Evolutionary conservation across 92 coral and sea anemone genomes (phyloP).

Genomic region (Zoanthus sociatus): DNA sequence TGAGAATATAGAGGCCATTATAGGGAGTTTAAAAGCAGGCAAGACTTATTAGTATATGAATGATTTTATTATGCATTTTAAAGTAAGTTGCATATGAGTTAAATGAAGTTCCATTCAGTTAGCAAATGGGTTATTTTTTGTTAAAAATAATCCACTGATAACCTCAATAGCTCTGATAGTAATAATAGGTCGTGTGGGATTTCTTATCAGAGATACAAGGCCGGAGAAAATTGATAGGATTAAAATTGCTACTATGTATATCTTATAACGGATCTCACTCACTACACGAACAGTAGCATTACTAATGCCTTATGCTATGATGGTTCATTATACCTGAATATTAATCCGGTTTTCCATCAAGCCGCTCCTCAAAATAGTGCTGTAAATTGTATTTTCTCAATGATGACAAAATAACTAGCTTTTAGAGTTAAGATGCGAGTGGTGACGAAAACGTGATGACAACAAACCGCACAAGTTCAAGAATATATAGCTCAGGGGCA

Average conservation of each 20-base stretch:
- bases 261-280: neutral
- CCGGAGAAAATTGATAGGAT: neutral
- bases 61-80: neutral
- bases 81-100: neutral
- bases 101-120: neutral
- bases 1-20: too few relatives aligned
- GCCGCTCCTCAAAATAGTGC: neutral
- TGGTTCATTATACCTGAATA: neutral
- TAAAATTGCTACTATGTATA: neutral
- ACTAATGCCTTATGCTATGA: neutral
- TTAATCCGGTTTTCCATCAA: neutral
- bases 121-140: neutral
- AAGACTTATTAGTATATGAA: neutral
- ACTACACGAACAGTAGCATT: neutral
- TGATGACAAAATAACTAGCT: slow-evolving; percentile 16
- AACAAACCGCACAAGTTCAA: slow-evolving; percentile 2
- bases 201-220: neutral
- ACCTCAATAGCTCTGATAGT: neutral
- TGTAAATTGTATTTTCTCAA: slow-evolving; percentile 13
- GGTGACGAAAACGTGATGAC: slow-evolving; percentile 46
- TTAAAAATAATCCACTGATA: neutral
- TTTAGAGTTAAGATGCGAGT: neutral
- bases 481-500: slow-evolving; percentile 37
- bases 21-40: neutral
- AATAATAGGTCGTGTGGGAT: neutral